Evolutionary conservation across 2,113 vertebrate genomes (phyloP), one percentile per base, ranked within the genome.

Genomic region (Vidua macroura): DNA sequence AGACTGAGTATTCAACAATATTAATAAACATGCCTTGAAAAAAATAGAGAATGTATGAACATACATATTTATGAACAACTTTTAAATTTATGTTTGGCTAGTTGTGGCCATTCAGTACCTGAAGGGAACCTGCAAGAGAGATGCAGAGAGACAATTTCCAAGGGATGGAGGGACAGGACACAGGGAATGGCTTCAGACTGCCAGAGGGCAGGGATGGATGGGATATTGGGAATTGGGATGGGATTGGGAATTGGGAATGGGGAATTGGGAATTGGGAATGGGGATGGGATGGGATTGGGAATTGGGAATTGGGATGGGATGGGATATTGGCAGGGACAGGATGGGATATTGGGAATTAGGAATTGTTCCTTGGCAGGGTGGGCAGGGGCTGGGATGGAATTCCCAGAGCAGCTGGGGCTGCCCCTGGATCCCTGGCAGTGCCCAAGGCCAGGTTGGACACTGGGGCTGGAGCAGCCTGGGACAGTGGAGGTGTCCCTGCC

Each of bases 191-290:
- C 30, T 55, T 1, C 33, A 3, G 0, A 84, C 2, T 51, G 58
- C 0, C 19, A 55, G 51, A 73, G 51, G 1, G 25, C 2, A 13
- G 35, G 43, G 8, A 0, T 7, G 1, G 59, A 0, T 81, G 37
- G 52, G 27, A 59, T 5, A 0, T n/a, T 19, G 7, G 59, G 5
- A 27, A 37, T 37, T n/a, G 35, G 35, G 35, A 35, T 35, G 35
- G 35, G 35, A 35, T 35, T 35, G 35, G 35, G 35, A 35, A 35
- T 35, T 35, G 35, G 35, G 35, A 35, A 35, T 35, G 7, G 35
- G 35, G 35, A 35, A 35, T 35, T 81, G 37, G 52, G 27, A 59
- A 0, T n/a, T 19, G 7, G 59, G 5, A 27, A 37, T 37, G 35
- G 35, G 35, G 35, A 35, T 35, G 35, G 35, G 35, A 35, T 35